phyloP scores from a whole-genome alignment of 2,113 vertebrate genomes.

The Spea multiplicata region DNA sequence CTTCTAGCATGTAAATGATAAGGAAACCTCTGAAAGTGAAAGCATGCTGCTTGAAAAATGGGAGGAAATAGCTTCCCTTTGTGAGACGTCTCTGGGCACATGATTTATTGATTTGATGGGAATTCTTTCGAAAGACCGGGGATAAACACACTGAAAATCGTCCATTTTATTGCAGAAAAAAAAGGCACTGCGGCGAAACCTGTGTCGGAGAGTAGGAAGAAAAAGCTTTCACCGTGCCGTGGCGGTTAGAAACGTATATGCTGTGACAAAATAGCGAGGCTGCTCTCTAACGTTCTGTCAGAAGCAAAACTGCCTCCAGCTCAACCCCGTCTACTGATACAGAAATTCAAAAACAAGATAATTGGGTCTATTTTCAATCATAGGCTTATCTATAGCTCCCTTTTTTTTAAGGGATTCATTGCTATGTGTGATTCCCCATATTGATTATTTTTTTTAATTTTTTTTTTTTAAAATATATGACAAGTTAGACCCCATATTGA shows the following conservation, averaged over 20 bases:
- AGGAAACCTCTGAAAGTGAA: background rate
- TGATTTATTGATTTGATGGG: conserved; percentile 36
- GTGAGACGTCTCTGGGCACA: conserved; percentile 28
- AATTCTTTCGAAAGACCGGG: conserved; percentile 6
- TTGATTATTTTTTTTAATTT: too few species aligned
- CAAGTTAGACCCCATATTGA: too few species aligned
- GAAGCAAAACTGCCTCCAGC: conserved; percentile 29
- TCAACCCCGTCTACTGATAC: conserved; percentile 12
- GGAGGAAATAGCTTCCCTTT: conserved; percentile 12
- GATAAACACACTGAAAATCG: conserved; percentile 2
- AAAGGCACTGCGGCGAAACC: conserved; percentile 23
- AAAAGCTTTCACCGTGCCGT: conserved; percentile 16
- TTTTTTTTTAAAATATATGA: too few species aligned
- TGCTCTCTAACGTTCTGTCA: conserved; percentile 20
- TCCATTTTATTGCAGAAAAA: conserved; percentile 3
- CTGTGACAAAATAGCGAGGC: conserved; percentile 22
- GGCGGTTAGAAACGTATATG: conserved; percentile 9
- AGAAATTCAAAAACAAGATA: conserved; percentile 24
- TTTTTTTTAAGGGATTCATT: background rate
- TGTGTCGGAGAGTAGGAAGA: conserved; percentile 12
- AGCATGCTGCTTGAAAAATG: background rate
- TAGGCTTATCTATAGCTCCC: conserved; percentile 12
- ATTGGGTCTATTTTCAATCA: conserved; percentile 1
- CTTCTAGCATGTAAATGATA: background rate
- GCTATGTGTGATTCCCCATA: background rate